Evolutionary conservation across 2,888 invertebrate genomes (phyloP).

Genomic region (Cepaea hortensis): DNA sequence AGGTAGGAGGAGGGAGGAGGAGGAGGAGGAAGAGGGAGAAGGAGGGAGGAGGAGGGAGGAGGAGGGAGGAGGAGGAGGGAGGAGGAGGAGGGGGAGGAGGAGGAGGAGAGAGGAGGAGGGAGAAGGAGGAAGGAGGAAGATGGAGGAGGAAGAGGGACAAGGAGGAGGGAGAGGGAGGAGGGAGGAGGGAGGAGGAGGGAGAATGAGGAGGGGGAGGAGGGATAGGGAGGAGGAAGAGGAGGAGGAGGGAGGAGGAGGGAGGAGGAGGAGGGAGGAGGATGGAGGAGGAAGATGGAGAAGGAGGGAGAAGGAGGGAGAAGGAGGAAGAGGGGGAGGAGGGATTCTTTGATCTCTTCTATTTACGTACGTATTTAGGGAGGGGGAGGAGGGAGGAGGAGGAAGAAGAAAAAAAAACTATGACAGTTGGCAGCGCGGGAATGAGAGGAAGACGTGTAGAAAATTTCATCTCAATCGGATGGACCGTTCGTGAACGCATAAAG

Average conservation of each 20-base stretch:
- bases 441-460: no score
- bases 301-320: not conserved
- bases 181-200: constrained; percentile 21
- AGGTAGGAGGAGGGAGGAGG: no score
- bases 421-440: no score
- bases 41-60: not conserved
- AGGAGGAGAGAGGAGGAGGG: not conserved
- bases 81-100: constrained; percentile 8
- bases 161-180: not conserved
- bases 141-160: not conserved
- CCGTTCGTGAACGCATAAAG: no score
- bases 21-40: not conserved
- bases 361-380: no score
- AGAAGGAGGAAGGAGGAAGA: not conserved
- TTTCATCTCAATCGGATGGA: no score
- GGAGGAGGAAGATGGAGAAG: no score
- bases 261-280: no score
- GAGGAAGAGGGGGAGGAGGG: not conserved
- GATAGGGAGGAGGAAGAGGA: constrained; percentile 17
- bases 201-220: not conserved
- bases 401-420: no score
- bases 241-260: not conserved
- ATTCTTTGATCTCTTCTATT: no score
- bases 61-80: not conserved
- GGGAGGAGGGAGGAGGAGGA: no score